Percentiles rank a stretch among this genome's conserved stretches.
Evolutionary conservation across 2,113 vertebrate species (phyloP).

Genomic region (Ceuthmochares aereus): DNA sequence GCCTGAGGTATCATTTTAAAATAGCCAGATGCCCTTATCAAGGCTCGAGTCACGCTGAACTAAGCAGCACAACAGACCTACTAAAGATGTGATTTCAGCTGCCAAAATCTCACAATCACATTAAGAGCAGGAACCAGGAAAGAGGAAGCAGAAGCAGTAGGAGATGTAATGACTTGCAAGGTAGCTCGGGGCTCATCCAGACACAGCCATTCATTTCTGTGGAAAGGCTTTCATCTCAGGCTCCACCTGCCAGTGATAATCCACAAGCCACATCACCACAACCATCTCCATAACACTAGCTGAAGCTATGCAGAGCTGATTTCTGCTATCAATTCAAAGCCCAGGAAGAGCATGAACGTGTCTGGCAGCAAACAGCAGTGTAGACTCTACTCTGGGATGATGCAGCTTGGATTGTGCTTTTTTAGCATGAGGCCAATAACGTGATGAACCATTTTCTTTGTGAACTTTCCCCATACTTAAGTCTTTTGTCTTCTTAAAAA

Average conservation of each 20-base stretch:
- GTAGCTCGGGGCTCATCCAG: not conserved
- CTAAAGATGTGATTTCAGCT: fast-evolving
- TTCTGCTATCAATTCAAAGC: not conserved
- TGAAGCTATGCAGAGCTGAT: not conserved
- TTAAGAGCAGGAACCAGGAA: fast-evolving
- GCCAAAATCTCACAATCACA: not conserved
- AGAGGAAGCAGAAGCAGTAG: not conserved
- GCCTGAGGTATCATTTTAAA: not conserved
- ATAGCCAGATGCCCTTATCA: not conserved
- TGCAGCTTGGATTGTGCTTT: not conserved
- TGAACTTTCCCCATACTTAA: not conserved
- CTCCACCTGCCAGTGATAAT: not conserved
- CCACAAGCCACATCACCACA: not conserved
- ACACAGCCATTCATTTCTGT: fast-evolving
- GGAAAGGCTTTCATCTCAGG: not conserved
- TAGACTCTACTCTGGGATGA: not conserved
- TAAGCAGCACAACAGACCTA: not conserved
- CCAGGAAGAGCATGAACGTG: not conserved
- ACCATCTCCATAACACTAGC: fast-evolving
- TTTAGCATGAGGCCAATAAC: not conserved
- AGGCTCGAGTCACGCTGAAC: fast-evolving
- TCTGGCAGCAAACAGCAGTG: not conserved
- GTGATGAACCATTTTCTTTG: not conserved
- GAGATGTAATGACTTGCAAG: not conserved
- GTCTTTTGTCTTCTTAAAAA: not conserved